Evolutionary conservation across 2,113 vertebrate species (phyloP), one percentile per base, ranked within the genome.

Genomic region (Cyanoramphus novaezelandiae): DNA sequence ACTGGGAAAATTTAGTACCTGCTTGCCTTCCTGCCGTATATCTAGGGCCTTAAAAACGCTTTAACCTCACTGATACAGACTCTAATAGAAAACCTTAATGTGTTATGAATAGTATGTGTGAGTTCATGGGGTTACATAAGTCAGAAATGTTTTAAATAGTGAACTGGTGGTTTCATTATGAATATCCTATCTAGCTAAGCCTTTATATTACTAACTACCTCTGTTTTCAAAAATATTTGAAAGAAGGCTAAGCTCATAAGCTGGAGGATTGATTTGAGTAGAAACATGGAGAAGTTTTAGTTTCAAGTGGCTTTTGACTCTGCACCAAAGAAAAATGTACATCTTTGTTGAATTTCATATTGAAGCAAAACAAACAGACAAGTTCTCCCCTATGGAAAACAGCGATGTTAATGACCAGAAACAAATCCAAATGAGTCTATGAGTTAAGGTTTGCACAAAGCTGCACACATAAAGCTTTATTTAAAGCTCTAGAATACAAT

Each of bases 401-500:
- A 78, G 7, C 35, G 41, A 37, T 20, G 7, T 2, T 70, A 33
- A 29, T 76, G 25, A 52, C 6, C 47, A 87, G 65, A 78, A 75
- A 39, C 3, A n/a, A 82, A 89, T 72, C 39, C 70, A 41, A 87
- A 75, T 39, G 11, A 19, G 17, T 27, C 24, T 46, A 8, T 17
- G 71, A 80, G 25, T 67, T 71, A 88, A 72, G 37, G 60, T 79
- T 70, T 87, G 8, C 10, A 46, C 49, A 77, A 82, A 84, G 47
- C 11, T 93, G 27, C 35, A 64, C 35, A 49, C 0, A 0, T 55
- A 81, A 92, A 74, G 2, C 44, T 82, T 60, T 80, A 29, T 90
- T 79, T 93, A 59, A 72, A 82, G 75, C 41, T 88, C 59, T 80
- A 67, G 49, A 95, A 92, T 70, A 62, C 39, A 92, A 64, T 64